Percentiles rank a stretch among this genome's conserved stretches.
Evolutionary conservation across 1,140 invertebrate species (phyloP).

Genomic region (Onthophagus taurus): DNA sequence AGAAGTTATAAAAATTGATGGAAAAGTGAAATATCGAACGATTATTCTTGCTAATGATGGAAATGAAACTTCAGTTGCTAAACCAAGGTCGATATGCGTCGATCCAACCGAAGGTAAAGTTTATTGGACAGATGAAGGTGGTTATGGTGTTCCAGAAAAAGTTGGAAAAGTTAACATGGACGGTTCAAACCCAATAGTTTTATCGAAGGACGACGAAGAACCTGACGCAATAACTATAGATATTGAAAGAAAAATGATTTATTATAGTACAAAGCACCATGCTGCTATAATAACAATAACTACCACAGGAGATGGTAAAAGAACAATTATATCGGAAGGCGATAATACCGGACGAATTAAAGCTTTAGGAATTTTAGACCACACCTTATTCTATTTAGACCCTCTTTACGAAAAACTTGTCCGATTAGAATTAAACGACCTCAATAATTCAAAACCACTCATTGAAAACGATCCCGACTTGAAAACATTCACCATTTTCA

Average conservation of each 20-base stretch:
- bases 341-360: slow-evolving; percentile 68
- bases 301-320: slow-evolving; percentile 62
- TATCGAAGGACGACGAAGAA: slow-evolving; percentile 55
- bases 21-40: slow-evolving; percentile 72
- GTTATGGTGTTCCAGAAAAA: slow-evolving; percentile 80
- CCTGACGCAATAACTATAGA: slow-evolving; percentile 82
- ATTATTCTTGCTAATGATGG: slow-evolving; percentile 89
- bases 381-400: slow-evolving; percentile 81
- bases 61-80: slow-evolving; percentile 72
- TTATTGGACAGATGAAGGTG: slow-evolving; percentile 95
- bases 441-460: slow-evolving; percentile 65
- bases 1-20: slow-evolving; percentile 82
- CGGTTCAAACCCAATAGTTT: slow-evolving; percentile 64
- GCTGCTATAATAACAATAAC: slow-evolving; percentile 63
- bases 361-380: slow-evolving; percentile 75
- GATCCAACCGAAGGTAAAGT: slow-evolving; percentile 85
- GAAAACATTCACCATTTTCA: slow-evolving; percentile 82
- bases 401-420: slow-evolving; percentile 83
- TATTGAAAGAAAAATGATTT: slow-evolving; percentile 71
- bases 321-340: slow-evolving; percentile 55
- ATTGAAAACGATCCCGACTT: slow-evolving; percentile 79
- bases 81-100: slow-evolving; percentile 77
- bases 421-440: slow-evolving; percentile 74
- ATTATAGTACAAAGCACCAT: slow-evolving; percentile 74
- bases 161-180: slow-evolving; percentile 92